Base-by-base conservation (phyloP, 2,888 invertebrate species). In the Nomada ferruginata region DNA sequence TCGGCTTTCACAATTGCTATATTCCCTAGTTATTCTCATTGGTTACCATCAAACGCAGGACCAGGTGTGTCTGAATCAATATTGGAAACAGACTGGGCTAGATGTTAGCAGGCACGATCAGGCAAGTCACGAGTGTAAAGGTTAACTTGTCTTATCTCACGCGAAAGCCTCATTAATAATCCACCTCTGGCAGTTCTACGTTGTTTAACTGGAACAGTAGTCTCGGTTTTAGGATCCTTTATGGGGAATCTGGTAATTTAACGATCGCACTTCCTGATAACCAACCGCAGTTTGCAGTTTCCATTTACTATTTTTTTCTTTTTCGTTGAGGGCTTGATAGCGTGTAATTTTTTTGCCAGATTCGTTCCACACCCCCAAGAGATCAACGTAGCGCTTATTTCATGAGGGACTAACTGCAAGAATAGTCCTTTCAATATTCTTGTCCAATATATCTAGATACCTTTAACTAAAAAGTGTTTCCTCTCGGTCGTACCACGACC, bases 91-190 rank as follows among this genome's bases (percentile, higher is more conserved):
- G 66, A 44, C 47, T 26, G 44, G 26, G 55, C n/a, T 72, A 68
- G 74, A 50, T 55, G 61, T 44, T 71, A 66, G 53, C 70, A 36
- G 42, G 36, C 75, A 61, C 66, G 61, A 23, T 36, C 60, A 13
- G 79, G 52, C 59, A 61, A 65, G 74, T 75, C 75, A 80, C 80
- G 72, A 69, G 69, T 70, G 63, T 64, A 76, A 79, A 83, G 84
- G 84, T 83, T 84, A 79, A 79, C 61, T 47, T 2, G n/a, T 10
- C 57, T 84, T 83, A 83, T 84, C 84, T 84, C 84, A 84, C 84
- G 84, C 84, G 84, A 84, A 73, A 69, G 23, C 44, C 65, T 60
- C 79, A 79, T 84, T 84, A 84, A 84, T 84, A 83, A 83, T 79
- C 72, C 73, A 57, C 79, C n/a, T 20, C 57, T 64, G 57, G 36